Evolutionary conservation across 1,140 invertebrate genomes (phyloP).

Genomic region (Bombus difficillimus): DNA sequence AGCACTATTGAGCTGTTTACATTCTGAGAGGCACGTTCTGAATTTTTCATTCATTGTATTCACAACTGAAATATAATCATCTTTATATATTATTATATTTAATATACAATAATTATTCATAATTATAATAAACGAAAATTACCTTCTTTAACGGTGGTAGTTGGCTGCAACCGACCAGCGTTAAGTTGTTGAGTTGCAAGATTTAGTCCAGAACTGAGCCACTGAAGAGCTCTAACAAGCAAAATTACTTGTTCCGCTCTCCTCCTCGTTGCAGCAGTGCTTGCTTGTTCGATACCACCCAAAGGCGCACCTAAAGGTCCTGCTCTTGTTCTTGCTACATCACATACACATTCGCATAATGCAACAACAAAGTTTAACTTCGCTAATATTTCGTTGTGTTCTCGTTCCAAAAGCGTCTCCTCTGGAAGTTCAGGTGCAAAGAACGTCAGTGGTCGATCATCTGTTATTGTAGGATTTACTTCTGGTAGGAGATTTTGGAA

Average conservation of each 20-base stretch:
- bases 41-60: conserved; percentile 95
- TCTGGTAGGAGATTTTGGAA: conserved; percentile 85
- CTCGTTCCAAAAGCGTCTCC: conserved; percentile 96
- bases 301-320: conserved; percentile 86
- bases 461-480: conserved; percentile 77
- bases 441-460: conserved; percentile 89
- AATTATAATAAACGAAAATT: conserved; percentile 50
- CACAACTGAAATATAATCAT: conserved; percentile 86
- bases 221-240: conserved; percentile 94
- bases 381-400: conserved; percentile 96
- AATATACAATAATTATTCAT: no score
- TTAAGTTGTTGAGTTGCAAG: conserved; percentile 95
- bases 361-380: conserved; percentile 97
- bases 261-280: conserved; percentile 80
- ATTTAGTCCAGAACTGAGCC: conserved; percentile 95
- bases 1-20: conserved; percentile 92
- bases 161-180: conserved; percentile 92
- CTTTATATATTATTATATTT: conserved; percentile 13
- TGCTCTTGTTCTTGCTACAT: conserved; percentile 90
- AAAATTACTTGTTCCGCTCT: conserved; percentile 96
- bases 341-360: conserved; percentile 94
- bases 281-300: conserved; percentile 75
- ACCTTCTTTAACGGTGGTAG: conserved; percentile 95
- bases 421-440: conserved; percentile 95
- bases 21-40: conserved; percentile 92